Percentiles rank a stretch among this genome's conserved stretches.
Conservation (phyloP, 2,888 invertebrate species). For the Polydrusus pterygomalis region DNA sequence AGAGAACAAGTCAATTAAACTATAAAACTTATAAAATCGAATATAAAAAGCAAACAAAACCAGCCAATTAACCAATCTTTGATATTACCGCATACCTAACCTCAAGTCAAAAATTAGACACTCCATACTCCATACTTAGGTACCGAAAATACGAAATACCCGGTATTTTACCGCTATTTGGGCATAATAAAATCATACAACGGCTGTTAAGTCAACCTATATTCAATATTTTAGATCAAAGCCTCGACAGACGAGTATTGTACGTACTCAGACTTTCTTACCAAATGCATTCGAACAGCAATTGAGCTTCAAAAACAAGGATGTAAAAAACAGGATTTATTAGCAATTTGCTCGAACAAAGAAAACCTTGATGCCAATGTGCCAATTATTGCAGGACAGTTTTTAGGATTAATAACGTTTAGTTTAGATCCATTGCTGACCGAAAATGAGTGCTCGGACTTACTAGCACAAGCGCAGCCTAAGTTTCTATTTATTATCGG, state of each 20-base stretch:
- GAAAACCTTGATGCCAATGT: constrained; percentile 39
- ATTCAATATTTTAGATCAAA: constrained; percentile 25
- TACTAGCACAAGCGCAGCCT: constrained; percentile 35
- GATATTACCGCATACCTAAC: too few relatives aligned
- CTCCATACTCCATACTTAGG: too few relatives aligned
- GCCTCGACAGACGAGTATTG: constrained; percentile 13
- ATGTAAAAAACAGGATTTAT: constrained; percentile 13
- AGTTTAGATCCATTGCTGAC: constrained; percentile 22
- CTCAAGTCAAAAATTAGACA: too few relatives aligned
- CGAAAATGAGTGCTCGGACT: constrained; percentile 12
- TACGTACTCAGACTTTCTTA: constrained; percentile 23
- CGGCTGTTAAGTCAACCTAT: too few relatives aligned
- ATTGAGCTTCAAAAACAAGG: constrained; percentile 29
- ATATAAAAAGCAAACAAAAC: too few relatives aligned
- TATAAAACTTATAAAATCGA: too few relatives aligned
- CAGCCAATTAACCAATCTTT: too few relatives aligned
- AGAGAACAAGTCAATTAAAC: too few relatives aligned
- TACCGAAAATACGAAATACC: too few relatives aligned
- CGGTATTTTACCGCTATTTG: too few relatives aligned
- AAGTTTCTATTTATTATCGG: constrained; percentile 39
- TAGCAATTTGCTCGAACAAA: constrained; percentile 38
- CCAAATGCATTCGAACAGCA: constrained; percentile 23
- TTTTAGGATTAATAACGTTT: constrained; percentile 31
- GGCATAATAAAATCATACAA: too few relatives aligned
- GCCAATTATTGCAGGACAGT: constrained; percentile 37